Conservation (phyloP, 2,888 invertebrate genomes). For the Plagiodera versicolora region DNA sequence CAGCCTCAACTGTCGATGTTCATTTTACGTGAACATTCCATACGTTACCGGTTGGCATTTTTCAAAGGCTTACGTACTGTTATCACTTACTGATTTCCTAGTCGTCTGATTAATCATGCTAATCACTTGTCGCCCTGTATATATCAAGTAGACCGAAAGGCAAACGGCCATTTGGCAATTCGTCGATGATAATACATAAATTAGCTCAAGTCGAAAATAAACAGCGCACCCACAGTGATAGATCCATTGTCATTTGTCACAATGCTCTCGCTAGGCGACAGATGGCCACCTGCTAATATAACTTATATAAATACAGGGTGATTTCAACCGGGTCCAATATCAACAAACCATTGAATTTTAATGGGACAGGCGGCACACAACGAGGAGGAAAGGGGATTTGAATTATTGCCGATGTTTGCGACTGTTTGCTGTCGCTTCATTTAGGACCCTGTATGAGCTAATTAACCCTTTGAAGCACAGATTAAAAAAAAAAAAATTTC, state of each 20-base stretch:
- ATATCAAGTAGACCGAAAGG: neutral
- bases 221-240: slow-evolving; percentile 29
- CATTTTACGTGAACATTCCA: too few species aligned
- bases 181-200: slow-evolving; percentile 35
- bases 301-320: slow-evolving; percentile 45
- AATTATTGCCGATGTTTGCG: slow-evolving; percentile 16
- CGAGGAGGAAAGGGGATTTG: slow-evolving; percentile 31
- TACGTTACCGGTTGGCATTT: too few species aligned
- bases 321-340: slow-evolving; percentile 41
- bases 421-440: slow-evolving; percentile 10
- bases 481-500: too few species aligned
- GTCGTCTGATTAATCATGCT: too few species aligned
- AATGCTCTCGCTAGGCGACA: slow-evolving; percentile 33
- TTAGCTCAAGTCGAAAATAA: slow-evolving; percentile 40
- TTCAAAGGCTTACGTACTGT: too few species aligned
- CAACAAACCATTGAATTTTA: slow-evolving; percentile 48
- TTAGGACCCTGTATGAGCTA: slow-evolving; percentile 1
- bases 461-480: too few species aligned
- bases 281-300: slow-evolving; percentile 46
- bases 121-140: too few species aligned
- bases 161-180: slow-evolving; percentile 9
- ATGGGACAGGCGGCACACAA: slow-evolving; percentile 36
- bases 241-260: slow-evolving; percentile 26
- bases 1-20: too few species aligned
- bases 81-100: too few species aligned